Base-by-base conservation (phyloP, 2,888 invertebrate species). In the Drosophila testacea region DNA sequence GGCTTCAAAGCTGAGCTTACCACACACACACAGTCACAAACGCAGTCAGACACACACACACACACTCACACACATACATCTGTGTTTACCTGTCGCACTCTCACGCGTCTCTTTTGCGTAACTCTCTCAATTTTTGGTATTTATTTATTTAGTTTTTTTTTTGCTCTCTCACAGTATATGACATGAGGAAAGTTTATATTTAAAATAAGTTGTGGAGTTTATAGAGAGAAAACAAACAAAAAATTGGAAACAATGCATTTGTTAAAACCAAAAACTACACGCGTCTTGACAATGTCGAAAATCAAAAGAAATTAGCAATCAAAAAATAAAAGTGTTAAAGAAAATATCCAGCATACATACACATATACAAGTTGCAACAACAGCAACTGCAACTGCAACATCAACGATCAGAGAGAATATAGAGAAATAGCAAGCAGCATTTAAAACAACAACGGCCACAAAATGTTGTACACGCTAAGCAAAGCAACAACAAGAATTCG, bases 401-500 rank as follows among this genome's bases (percentile, higher is more conserved):
- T 51, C 55, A 73, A 63, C 68, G 30, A 67, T 59, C 50, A 52
- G 30, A 13, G 22, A 13, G 22, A 38, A 47, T 47, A 38, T 22
- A 32, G 38, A 50, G 52, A 41, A 61, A 22, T 36, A 70, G 47
- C 48, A 56, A 60, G 38, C 48, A 59, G 42, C 48, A 38, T 28
- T 39, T 44, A 60, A 61, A 51, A 22, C 57, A 75, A 51, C 73
- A 57, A 62, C 87, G 87, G 82, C 85, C 69, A 61, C 70, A 88
- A 76, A 65, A 87, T 88, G 85, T 83, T 84, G 88, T 81, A 86
- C 66, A 83, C 83, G 81, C 67, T 84, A 69, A 81, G 86, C 57
- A 84, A 81, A 81, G 84, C 88, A 68, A 84, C 84, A 72, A 84
- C 84, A 64, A 85, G 83, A 86, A 84, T 88, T 64, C 88, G 84